Base-by-base conservation (phyloP, 2,888 invertebrate genomes). In the Serrognathus titanus region DNA sequence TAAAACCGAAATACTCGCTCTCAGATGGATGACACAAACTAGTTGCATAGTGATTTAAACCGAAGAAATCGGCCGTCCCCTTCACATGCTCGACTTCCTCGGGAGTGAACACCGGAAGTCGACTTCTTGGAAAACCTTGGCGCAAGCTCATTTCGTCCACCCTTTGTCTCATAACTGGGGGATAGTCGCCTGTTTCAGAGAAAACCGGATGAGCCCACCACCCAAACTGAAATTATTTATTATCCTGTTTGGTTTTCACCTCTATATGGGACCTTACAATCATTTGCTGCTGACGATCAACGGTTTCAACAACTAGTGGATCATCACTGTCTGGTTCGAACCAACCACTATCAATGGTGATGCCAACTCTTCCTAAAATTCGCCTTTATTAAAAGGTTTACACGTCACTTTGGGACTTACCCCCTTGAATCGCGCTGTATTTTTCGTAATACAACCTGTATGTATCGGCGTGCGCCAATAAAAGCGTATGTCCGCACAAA, bases 31-130 rank as follows among this genome's bases (percentile, higher is more conserved):
- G 13, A 40, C 40, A 40, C 40, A 40, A 1, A 6, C 40, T 7
- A 2, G 41, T n/a, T 83, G 80, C 1, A 87, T 92, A 92, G 56
- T 87, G 83, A 69, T 92, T 92, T 12, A 91, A 71, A 0, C 89
- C 90, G 51, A 91, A 79, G 74, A 88, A 90, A 69, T 92, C 90
- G 0, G 81, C 79, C 0, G 88, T 83, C 0, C 81, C 84, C 31
- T 73, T 74, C 16, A 90, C 81, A 51, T 78, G 75, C 7, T 76
- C 69, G 3, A 87, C 78, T 77, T 89, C 87, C 11, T 82, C 78
- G 0, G 66, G 12, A 0, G 83, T 84, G 67, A 88, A 86, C 52
- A 69, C 68, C 0, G 88, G 87, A 1, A 89, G 76, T 4, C 87
- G 80, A 0, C 87, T 86, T 7, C 80, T 75, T 0, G 75, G 69